phyloP scores from a whole-genome alignment of 1,140 invertebrate species.

The Danaus plexippus region DNA sequence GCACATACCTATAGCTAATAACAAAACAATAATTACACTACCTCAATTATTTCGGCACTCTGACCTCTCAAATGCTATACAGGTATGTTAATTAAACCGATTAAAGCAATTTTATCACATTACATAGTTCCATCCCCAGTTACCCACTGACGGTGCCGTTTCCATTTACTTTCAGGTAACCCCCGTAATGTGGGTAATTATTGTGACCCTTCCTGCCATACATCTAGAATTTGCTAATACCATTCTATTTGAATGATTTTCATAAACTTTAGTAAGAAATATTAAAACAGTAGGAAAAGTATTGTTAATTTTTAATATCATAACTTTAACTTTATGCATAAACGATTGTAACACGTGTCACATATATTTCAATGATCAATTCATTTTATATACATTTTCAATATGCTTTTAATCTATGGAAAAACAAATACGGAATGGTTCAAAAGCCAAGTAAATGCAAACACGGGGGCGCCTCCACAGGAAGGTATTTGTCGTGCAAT shows the following conservation, averaged over 20 bases:
- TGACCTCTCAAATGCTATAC: neutral
- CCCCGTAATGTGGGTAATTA: slow-evolving; percentile 23
- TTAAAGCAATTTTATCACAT: slow-evolving; percentile 12
- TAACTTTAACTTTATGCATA: no score
- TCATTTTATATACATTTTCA: no score
- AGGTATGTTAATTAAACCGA: slow-evolving; percentile 10
- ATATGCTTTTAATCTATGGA: no score
- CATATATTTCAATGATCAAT: no score
- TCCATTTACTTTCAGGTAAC: slow-evolving; percentile 21
- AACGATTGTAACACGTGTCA: no score
- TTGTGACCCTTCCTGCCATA: slow-evolving; percentile 17
- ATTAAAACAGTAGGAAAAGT: slow-evolving; percentile 2
- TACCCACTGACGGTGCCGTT: slow-evolving; percentile 16
- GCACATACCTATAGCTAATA: no score
- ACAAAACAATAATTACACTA: no score
- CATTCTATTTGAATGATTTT: neutral
- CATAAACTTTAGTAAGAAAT: neutral
- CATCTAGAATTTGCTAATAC: slow-evolving; percentile 1
- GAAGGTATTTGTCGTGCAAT: slow-evolving; percentile 54
- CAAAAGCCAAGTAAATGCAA: slow-evolving; percentile 32
- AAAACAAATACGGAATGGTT: no score
- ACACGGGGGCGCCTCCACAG: slow-evolving; percentile 26
- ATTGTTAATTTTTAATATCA: no score
- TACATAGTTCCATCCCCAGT: slow-evolving; percentile 4
- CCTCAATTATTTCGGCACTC: no score